Conservation (phyloP, 2,113 vertebrate genomes). For the Macrotis lagotis region DNA sequence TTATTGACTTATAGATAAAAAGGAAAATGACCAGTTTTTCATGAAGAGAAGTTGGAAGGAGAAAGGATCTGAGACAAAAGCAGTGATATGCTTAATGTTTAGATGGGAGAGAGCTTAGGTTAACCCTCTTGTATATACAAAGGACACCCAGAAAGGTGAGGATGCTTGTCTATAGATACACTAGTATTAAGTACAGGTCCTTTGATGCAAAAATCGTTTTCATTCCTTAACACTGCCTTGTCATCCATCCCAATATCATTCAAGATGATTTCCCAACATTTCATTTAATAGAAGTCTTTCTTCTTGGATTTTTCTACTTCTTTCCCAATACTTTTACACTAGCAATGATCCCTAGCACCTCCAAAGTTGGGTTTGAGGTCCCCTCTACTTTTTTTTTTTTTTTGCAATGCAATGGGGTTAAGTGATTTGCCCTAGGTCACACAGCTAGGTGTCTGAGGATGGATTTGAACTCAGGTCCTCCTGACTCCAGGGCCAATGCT, state of each 20-base stretch:
- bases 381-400: too few species aligned
- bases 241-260: not conserved
- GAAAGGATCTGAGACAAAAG: not conserved
- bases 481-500: too few species aligned
- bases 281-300: not conserved
- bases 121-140: not conserved
- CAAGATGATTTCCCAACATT: not conserved
- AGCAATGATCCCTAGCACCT: too few species aligned
- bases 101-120: not conserved
- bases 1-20: conserved; percentile 32
- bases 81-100: not conserved
- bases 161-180: not conserved
- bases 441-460: too few species aligned
- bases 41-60: not conserved
- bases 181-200: not conserved
- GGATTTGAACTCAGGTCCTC: too few species aligned
- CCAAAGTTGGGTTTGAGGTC: too few species aligned
- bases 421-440: too few species aligned
- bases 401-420: too few species aligned
- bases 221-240: not conserved
- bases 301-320: too few species aligned
- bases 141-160: not conserved
- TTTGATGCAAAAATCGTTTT: not conserved
- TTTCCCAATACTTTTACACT: too few species aligned
- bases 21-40: conserved; percentile 31